Conservation (phyloP, 2,113 vertebrate species). For the Malaclemys terrapin region DNA sequence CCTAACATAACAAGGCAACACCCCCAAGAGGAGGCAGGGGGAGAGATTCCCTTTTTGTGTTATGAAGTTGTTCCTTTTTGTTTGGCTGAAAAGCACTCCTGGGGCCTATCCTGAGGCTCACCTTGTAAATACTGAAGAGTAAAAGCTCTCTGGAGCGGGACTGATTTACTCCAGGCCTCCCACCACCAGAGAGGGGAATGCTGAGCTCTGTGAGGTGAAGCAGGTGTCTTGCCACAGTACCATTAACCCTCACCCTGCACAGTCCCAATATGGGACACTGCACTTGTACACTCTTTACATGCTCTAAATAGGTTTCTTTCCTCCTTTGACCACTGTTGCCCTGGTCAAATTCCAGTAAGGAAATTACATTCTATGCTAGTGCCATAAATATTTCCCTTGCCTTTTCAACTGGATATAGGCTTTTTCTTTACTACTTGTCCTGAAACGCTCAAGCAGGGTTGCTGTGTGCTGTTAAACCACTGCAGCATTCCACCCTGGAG, state of each 20-base stretch:
- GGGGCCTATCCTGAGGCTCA: neutral
- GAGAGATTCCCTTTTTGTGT: neutral
- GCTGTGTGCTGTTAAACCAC: slow-evolving; percentile 38
- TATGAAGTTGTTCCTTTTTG: neutral
- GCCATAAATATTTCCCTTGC: slow-evolving; percentile 54
- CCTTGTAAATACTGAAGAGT: neutral
- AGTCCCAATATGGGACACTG: slow-evolving; percentile 10
- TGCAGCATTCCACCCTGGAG: neutral
- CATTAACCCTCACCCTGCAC: slow-evolving; percentile 35
- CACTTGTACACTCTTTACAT: slow-evolving; percentile 20
- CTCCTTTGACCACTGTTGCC: slow-evolving; percentile 48
- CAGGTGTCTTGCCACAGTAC: neutral
- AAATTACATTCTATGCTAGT: slow-evolving; percentile 67
- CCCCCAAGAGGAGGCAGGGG: neutral
- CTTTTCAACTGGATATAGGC: slow-evolving; percentile 38
- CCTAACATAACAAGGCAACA: neutral
- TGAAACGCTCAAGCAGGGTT: slow-evolving; percentile 54
- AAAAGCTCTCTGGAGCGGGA: neutral
- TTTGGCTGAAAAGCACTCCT: neutral
- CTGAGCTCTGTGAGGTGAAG: neutral
- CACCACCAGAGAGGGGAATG: neutral
- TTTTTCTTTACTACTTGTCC: slow-evolving; percentile 24
- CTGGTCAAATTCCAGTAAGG: slow-evolving; percentile 63
- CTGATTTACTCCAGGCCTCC: neutral
- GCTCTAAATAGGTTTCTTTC: slow-evolving; percentile 57